These are phyloP conservation scores for Falco peregrinus DNA, from an alignment of 2,797 vertebrate species.

Conservation along the genomic window DNA sequence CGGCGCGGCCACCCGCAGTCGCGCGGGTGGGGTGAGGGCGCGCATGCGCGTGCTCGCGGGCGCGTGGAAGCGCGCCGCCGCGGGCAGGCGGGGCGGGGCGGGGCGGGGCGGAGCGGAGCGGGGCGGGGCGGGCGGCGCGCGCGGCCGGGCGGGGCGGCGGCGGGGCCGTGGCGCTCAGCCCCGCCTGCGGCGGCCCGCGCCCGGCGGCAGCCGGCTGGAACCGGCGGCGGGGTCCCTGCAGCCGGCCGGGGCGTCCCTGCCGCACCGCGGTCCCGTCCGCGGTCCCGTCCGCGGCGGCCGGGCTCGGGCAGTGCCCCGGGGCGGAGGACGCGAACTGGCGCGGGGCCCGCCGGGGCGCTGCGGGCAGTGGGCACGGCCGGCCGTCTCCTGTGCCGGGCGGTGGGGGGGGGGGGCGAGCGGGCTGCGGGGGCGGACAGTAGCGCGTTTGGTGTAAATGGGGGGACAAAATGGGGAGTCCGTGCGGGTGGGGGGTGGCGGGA, in stretches of 20 bases:
- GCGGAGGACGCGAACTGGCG: too few relatives aligned
- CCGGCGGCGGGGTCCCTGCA: slow-evolving; percentile 1
- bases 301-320: neutral
- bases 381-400: too few relatives aligned
- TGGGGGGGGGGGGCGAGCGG: neutral
- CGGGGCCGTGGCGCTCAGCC: too few relatives aligned
- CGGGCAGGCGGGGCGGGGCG: neutral
- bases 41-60: neutral
- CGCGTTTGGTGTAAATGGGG: neutral
- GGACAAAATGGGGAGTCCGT: neutral
- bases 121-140: too few relatives aligned
- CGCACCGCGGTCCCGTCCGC: neutral
- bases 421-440: neutral
- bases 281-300: too few relatives aligned
- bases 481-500: neutral
- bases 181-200: neutral
- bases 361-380: neutral
- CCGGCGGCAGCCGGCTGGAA: slow-evolving; percentile 40
- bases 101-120: neutral
- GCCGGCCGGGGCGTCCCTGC: neutral
- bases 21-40: too few relatives aligned
- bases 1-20: too few relatives aligned
- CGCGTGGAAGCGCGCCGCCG: too few relatives aligned
- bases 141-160: neutral
- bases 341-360: too few relatives aligned